Evolutionary conservation across 2,797 vertebrate genomes (phyloP), one percentile per base, ranked within the genome.

Genomic region (Neoniphon sammara): DNA sequence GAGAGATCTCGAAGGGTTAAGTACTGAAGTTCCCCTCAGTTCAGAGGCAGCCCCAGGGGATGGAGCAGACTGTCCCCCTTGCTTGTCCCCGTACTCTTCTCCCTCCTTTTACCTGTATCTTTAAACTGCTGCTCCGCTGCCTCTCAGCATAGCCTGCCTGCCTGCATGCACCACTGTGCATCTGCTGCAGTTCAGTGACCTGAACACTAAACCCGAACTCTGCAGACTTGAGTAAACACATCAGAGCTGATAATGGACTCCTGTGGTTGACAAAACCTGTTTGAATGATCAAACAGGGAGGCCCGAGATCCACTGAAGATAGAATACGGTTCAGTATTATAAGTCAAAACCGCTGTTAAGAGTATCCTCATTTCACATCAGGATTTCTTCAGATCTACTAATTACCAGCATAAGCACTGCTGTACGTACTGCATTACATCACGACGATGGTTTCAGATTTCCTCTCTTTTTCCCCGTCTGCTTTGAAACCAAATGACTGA

Each of bases 1-100:
- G 96, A 98, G 93, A 96, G 94, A 96, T 91, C 96, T 93, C 95
- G 94, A 97, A 97, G 96, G 97, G 97, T 99, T 98, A 98, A 99
- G 97, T 99, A 99, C 96, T 92, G 93, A 93, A 94, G 87, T 89
- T 85, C 85, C 91, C 84, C 82, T 75, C 9, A 46, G 85, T 76
- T 78, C 75, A 81, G 66, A 85, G 79, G 83, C 82, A 83, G 77
- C 73, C 57, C 65, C 74, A 46, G 61, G 75, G 84, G 87, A 70
- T 0, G 9, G 66, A 80, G 66, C 54, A 82, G 80, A 75, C 83
- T 70, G 73, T 85, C 85, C 75, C 78, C 25, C 75, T 85, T 83
- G 88, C 88, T 93, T 91, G 50, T 88, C 88, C 83, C 91, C 70
- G 70, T 76, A 77, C 90, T 75, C 66, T 88, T 84, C 77, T 86